phyloP scores from a whole-genome alignment of 2,888 invertebrate genomes.

The Temnothorax rugatulus region DNA sequence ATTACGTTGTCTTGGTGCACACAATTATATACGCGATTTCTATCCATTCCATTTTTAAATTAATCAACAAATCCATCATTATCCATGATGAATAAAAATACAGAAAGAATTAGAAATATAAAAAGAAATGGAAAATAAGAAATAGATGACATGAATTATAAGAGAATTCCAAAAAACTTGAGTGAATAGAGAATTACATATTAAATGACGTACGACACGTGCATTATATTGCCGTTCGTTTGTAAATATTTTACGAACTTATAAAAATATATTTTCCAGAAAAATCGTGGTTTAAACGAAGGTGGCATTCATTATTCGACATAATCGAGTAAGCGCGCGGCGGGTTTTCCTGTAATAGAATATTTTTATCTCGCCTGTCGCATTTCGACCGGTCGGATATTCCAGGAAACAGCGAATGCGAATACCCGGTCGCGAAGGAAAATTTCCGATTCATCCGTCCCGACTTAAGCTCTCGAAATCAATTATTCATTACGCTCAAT shows the following conservation, averaged over 20 bases:
- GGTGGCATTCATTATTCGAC: slow-evolving; percentile 1
- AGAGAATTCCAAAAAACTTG: neutral
- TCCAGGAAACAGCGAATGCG: slow-evolving; percentile 28
- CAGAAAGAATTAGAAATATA: neutral
- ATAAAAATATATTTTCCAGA: slow-evolving; percentile 10
- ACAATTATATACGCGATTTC: neutral
- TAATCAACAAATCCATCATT: neutral
- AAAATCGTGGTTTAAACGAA: neutral
- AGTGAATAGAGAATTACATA: neutral
- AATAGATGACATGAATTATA: neutral
- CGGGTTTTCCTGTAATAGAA: slow-evolving; percentile 13
- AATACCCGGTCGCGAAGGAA: slow-evolving; percentile 34
- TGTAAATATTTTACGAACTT: slow-evolving; percentile 8
- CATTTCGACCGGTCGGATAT: slow-evolving; percentile 26
- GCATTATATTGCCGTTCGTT: slow-evolving; percentile 1
- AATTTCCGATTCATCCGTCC: slow-evolving; percentile 34
- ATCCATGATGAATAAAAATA: neutral
- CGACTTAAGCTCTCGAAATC: slow-evolving; percentile 33
- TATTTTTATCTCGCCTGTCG: slow-evolving; percentile 22
- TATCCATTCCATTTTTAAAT: neutral
- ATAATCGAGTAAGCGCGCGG: neutral
- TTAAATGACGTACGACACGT: neutral
- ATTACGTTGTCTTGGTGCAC: neutral
- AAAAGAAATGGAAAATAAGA: neutral
- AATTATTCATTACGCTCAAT: slow-evolving; percentile 49